phyloP scores from a whole-genome alignment of 2,113 vertebrate species.

The Madoqua kirkii region DNA sequence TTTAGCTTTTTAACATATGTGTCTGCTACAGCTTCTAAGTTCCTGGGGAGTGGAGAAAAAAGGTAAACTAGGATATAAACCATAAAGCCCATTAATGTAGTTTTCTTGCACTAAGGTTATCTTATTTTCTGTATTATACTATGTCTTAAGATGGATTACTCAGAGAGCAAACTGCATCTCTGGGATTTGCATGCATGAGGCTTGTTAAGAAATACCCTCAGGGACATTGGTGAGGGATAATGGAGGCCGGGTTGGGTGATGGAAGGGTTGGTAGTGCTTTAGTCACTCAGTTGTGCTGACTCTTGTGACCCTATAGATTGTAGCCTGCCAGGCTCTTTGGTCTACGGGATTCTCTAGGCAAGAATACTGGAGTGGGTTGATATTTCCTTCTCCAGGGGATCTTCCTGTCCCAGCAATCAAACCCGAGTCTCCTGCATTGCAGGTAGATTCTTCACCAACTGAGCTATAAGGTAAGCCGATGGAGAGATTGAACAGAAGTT shows the following conservation, averaged over 20 bases:
- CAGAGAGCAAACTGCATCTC: not conserved
- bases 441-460: not conserved
- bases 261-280: not conserved
- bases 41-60: not conserved
- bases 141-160: not conserved
- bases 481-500: not conserved
- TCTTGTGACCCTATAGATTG: not conserved
- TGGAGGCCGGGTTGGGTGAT: not conserved
- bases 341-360: not conserved
- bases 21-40: not conserved
- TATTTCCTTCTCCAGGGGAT: not conserved
- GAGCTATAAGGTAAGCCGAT: not conserved
- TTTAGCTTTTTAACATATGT: not conserved
- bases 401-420: not conserved
- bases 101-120: not conserved
- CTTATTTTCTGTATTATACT: not conserved
- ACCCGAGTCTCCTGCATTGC: rapidly evolving
- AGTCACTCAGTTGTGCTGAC: not conserved
- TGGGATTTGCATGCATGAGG: not conserved
- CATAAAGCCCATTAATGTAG: not conserved
- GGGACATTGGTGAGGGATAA: not conserved
- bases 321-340: not conserved
- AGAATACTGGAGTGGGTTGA: not conserved
- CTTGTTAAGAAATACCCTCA: not conserved
- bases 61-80: not conserved